Conservation (phyloP, 2,888 invertebrate genomes). For the Ferrisia virgata region DNA sequence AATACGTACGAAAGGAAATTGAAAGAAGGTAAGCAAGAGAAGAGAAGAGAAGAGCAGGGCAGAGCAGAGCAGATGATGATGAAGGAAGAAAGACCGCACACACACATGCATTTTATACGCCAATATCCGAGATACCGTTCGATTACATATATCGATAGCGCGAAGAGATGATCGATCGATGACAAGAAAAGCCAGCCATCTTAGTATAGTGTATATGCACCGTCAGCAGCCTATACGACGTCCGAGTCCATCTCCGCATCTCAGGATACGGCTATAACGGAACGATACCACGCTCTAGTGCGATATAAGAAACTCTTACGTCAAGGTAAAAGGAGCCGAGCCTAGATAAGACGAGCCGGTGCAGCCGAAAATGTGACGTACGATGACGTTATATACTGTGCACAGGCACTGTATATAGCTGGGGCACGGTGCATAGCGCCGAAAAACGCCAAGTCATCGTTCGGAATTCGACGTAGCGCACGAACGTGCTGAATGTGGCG, state of each 20-base stretch:
- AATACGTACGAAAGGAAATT: background rate
- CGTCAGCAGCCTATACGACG: background rate
- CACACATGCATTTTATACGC: no score
- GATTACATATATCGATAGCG: background rate
- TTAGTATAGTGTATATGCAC: no score
- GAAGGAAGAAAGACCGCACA: background rate
- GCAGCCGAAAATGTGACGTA: no score
- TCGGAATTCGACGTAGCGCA: slow-evolving; percentile 21
- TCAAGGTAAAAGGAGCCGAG: background rate
- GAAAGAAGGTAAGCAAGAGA: no score
- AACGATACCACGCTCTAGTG: background rate
- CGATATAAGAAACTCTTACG: background rate
- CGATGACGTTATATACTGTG: background rate
- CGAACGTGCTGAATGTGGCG: background rate
- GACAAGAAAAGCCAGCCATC: background rate
- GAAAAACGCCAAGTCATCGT: slow-evolving; percentile 36
- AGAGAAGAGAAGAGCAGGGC: no score
- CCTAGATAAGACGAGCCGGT: no score
- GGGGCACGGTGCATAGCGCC: background rate
- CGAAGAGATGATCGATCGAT: background rate
- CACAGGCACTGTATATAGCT: background rate
- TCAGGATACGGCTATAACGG: slow-evolving; percentile 12
- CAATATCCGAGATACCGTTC: background rate
- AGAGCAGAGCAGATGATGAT: no score
- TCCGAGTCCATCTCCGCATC: background rate